These are phyloP conservation scores for Triops longicaudatus DNA, from an alignment of 1,140 invertebrate species.

Conservation along the genomic window DNA sequence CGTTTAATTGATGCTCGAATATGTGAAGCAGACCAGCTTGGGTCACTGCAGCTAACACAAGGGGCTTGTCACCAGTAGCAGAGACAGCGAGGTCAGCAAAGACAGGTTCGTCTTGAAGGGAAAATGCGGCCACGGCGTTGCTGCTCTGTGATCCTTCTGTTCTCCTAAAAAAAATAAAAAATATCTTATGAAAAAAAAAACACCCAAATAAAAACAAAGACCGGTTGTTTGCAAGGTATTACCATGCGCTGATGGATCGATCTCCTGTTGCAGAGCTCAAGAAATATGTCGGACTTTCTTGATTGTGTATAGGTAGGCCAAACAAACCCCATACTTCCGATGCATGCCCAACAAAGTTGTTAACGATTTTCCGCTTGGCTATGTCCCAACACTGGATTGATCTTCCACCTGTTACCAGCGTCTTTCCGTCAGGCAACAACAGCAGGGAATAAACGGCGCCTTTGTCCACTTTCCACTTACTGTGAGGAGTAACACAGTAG, in stretches of 20 bases:
- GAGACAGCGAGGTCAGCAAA: conserved; percentile 42
- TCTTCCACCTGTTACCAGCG: conserved; percentile 53
- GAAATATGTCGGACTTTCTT: conserved; percentile 43
- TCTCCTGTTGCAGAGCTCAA: conserved; percentile 53
- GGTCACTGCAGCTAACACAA: conserved; percentile 55
- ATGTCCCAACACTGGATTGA: conserved; percentile 58
- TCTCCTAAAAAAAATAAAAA: conserved; percentile 33
- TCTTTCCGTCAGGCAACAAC: conserved; percentile 51
- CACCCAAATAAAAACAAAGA: background rate
- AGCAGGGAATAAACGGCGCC: conserved; percentile 56
- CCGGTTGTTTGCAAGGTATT: conserved; percentile 33
- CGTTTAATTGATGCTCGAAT: conserved; percentile 64
- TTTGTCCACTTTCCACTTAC: conserved; percentile 57
- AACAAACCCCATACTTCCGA: conserved; percentile 50
- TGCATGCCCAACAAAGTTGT: conserved; percentile 57
- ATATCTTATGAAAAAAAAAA: background rate
- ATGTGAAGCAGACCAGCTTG: conserved; percentile 64
- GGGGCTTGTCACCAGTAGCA: conserved; percentile 40
- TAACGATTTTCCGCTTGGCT: conserved; percentile 47
- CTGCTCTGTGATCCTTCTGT: conserved; percentile 34
- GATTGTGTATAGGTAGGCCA: conserved; percentile 38
- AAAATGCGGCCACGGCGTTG: conserved; percentile 43
- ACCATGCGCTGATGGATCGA: conserved; percentile 52
- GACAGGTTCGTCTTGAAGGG: conserved; percentile 56
- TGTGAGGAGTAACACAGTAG: conserved; percentile 34